phyloP scores from a whole-genome alignment of 2,888 invertebrate genomes.

The Pelosia muscerda region DNA sequence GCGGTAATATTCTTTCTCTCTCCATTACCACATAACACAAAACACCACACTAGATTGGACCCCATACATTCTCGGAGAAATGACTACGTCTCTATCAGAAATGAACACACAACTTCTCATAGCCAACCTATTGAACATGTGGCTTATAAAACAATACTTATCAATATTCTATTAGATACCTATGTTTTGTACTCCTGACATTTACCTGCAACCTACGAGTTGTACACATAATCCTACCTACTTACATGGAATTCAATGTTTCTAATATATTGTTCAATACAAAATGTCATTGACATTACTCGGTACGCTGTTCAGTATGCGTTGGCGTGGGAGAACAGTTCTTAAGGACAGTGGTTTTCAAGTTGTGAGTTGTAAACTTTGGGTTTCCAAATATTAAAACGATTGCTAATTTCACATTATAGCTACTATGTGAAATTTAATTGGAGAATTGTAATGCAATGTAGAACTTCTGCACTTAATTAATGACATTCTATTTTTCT shows the following conservation, averaged over 20 bases:
- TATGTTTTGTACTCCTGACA: constrained; percentile 10
- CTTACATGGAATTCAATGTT: constrained; percentile 9
- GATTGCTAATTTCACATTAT: too few relatives aligned
- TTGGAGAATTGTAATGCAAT: too few relatives aligned
- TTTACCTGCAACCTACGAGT: not conserved
- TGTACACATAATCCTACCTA: not conserved
- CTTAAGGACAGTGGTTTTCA: constrained; percentile 10
- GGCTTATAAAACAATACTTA: not conserved
- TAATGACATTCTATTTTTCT: not conserved
- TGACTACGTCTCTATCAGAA: too few relatives aligned
- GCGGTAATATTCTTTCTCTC: too few relatives aligned
- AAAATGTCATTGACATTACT: constrained; percentile 40
- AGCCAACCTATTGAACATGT: not conserved
- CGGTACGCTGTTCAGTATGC: constrained; percentile 11
- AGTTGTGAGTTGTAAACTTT: not conserved
- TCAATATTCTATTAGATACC: constrained; percentile 5
- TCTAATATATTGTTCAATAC: constrained; percentile 15
- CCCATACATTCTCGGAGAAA: too few relatives aligned
- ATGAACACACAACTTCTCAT: not conserved
- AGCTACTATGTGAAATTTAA: too few relatives aligned
- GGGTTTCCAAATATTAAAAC: not conserved
- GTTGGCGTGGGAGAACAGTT: constrained; percentile 40
- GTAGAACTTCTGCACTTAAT: too few relatives aligned
- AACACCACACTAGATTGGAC: too few relatives aligned
- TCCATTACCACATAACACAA: too few relatives aligned